Conservation (phyloP, 2,888 invertebrate genomes). For the Mylabris sibirica region DNA sequence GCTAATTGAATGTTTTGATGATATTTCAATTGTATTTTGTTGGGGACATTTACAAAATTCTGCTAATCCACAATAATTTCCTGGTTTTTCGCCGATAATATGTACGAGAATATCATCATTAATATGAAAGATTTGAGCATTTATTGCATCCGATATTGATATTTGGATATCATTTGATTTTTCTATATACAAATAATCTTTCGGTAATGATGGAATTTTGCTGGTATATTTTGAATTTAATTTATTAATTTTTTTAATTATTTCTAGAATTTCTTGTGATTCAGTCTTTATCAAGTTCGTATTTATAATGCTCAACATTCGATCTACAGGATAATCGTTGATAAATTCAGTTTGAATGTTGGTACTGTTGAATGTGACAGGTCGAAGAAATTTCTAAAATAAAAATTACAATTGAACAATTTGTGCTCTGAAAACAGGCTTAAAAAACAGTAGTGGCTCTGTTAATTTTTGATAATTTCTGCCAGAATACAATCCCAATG, state of each 20-base stretch:
- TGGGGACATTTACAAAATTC: conserved; percentile 50
- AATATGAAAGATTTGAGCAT: conserved; percentile 43
- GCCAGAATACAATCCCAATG: too few relatives aligned
- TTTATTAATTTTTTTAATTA: conserved; percentile 42
- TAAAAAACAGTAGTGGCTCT: too few relatives aligned
- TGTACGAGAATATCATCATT: conserved; percentile 49
- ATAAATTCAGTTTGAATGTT: conserved; percentile 50
- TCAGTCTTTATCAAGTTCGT: conserved; percentile 42
- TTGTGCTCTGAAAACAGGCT: neutral
- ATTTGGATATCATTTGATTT: conserved; percentile 52
- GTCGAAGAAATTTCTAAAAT: conserved; percentile 47
- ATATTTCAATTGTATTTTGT: conserved; percentile 53
- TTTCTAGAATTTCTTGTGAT: conserved; percentile 45
- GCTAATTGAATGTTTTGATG: conserved; percentile 48
- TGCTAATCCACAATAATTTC: conserved; percentile 50
- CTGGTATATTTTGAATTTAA: conserved; percentile 40
- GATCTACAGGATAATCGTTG: conserved; percentile 49
- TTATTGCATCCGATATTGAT: conserved; percentile 45
- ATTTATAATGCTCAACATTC: conserved; percentile 45
- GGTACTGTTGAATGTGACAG: conserved; percentile 39
- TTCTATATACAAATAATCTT: conserved; percentile 55
- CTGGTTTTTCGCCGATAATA: conserved; percentile 47
- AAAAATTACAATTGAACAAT: neutral
- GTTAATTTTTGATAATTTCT: neutral
- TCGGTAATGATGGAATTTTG: conserved; percentile 47